Evolutionary conservation across 1,140 invertebrate genomes (phyloP).

Genomic region (Drosophila biarmipes): DNA sequence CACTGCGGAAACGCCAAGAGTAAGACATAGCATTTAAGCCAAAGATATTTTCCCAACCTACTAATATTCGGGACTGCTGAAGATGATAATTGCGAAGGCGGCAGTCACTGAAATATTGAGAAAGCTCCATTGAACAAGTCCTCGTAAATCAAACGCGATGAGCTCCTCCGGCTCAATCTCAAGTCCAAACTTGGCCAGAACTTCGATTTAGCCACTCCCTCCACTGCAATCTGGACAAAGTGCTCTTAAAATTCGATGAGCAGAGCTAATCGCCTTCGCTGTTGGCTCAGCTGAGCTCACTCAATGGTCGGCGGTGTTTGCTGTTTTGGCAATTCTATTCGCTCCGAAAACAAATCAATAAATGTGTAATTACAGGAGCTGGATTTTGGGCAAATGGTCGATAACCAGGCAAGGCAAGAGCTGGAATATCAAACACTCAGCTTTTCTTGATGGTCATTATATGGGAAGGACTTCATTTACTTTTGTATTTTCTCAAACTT

Average conservation of each 20-base stretch:
- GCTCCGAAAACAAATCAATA: constrained; percentile 67
- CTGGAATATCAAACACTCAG: not conserved
- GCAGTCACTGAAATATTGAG: constrained; percentile 47
- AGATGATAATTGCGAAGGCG: constrained; percentile 64
- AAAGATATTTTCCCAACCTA: constrained; percentile 20
- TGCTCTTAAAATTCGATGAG: constrained; percentile 72
- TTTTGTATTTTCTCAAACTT: not conserved
- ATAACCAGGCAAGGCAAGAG: not conserved
- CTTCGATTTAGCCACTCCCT: not conserved
- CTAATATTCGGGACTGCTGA: constrained; percentile 12
- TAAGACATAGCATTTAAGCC: constrained; percentile 26
- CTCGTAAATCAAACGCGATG: constrained; percentile 67
- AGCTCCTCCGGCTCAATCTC: constrained; percentile 1
- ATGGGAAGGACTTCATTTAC: not conserved
- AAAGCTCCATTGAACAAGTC: constrained; percentile 60
- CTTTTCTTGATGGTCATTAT: not conserved
- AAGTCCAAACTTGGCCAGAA: constrained; percentile 25
- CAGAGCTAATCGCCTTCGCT: constrained; percentile 58
- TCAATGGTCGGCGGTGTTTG: constrained; percentile 46
- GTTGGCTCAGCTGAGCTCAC: constrained; percentile 33
- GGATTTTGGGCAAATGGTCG: constrained; percentile 24
- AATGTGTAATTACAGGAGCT: constrained; percentile 55
- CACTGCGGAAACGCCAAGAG: constrained; percentile 45
- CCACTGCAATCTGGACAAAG: constrained; percentile 47
- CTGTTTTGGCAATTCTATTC: constrained; percentile 63